These are phyloP conservation scores for Caligus rogercresseyi DNA, from an alignment of 1,140 invertebrate species.

Conservation along the genomic window DNA sequence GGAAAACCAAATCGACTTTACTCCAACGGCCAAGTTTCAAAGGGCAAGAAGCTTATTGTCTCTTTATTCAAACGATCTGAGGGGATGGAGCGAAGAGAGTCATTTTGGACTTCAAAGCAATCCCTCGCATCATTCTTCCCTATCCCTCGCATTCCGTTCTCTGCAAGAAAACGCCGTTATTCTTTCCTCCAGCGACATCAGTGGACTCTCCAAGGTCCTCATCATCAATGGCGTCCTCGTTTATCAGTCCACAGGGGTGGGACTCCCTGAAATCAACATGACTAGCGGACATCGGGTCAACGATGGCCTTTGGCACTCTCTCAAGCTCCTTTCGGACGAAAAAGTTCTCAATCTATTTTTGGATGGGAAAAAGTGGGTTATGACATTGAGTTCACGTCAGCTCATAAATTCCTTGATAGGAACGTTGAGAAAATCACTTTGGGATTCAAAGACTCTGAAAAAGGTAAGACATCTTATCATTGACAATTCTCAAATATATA, in stretches of 20 bases:
- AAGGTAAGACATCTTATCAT: not conserved
- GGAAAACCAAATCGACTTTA: constrained; percentile 56
- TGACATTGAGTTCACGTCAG: constrained; percentile 57
- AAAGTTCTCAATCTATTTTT: constrained; percentile 47
- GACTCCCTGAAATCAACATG: constrained; percentile 52
- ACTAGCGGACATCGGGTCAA: constrained; percentile 34
- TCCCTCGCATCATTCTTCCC: constrained; percentile 31
- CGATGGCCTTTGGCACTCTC: constrained; percentile 69
- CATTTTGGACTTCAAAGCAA: not conserved
- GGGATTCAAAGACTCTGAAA: constrained; percentile 39
- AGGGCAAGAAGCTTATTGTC: constrained; percentile 28
- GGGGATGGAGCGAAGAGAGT: not conserved
- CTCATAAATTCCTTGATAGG: constrained; percentile 78
- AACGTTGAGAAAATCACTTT: constrained; percentile 58
- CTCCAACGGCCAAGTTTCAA: constrained; percentile 59
- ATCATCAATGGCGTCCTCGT: constrained; percentile 12
- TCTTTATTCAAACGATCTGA: not conserved
- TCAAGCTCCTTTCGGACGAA: constrained; percentile 44
- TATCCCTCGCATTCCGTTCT: not conserved
- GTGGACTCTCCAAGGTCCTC: constrained; percentile 21
- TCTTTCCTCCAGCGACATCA: constrained; percentile 21
- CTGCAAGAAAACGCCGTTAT: constrained; percentile 22
- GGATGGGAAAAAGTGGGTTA: constrained; percentile 53
- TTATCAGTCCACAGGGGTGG: constrained; percentile 43
- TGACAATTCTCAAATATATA: constrained; percentile 10